Percentiles rank a stretch among this genome's conserved stretches.
phyloP scores from a whole-genome alignment of 2,113 vertebrate species.

The Pangasianodon hypophthalmus region DNA sequence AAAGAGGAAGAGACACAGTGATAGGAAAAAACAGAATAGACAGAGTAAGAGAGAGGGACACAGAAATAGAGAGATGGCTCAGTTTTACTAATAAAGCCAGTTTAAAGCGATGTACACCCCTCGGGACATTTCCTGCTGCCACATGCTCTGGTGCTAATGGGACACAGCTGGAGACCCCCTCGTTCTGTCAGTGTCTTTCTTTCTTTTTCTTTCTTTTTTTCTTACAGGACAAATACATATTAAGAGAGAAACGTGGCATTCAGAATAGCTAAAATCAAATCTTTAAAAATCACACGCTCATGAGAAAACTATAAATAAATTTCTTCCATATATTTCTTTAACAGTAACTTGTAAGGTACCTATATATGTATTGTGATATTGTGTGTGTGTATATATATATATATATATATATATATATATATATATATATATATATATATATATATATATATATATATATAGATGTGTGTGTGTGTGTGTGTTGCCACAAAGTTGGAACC shows the following conservation, averaged over 20 bases:
- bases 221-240: background rate
- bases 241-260: background rate
- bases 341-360: too few relatives aligned
- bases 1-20: slow-evolving; percentile 5
- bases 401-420: too few relatives aligned
- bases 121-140: slow-evolving; percentile 80
- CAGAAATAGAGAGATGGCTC: slow-evolving; percentile 80
- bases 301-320: background rate
- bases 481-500: too few relatives aligned
- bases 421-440: too few relatives aligned
- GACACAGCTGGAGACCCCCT: slow-evolving; percentile 97
- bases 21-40: slow-evolving; percentile 4
- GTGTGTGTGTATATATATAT: too few relatives aligned
- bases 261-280: background rate
- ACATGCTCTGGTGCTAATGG: slow-evolving; percentile 92
- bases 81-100: slow-evolving; percentile 97
- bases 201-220: slow-evolving; percentile 58
- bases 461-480: too few relatives aligned
- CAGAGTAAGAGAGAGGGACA: slow-evolving; percentile 49
- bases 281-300: background rate
- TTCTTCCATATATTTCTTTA: too few relatives aligned
- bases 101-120: slow-evolving; percentile 70
- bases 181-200: slow-evolving; percentile 86
- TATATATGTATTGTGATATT: too few relatives aligned
- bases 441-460: too few relatives aligned